Evolutionary conservation across 2,113 vertebrate species (phyloP).

Genomic region (Nannospalax galili): DNA sequence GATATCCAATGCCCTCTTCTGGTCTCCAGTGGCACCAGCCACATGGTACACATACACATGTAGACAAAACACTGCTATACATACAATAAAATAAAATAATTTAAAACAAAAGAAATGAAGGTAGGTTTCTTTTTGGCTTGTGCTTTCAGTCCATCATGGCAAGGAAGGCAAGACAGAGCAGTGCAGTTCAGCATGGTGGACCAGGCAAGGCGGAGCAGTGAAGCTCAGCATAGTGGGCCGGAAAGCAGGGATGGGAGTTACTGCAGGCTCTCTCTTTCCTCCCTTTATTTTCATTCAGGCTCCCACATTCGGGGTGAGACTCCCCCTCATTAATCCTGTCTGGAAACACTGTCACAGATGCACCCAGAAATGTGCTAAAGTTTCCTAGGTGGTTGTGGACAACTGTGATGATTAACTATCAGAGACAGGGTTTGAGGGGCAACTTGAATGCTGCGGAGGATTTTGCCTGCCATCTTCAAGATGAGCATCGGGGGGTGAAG

Average conservation of each 20-base stretch:
- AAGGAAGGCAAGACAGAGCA: too few relatives aligned
- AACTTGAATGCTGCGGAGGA: not conserved
- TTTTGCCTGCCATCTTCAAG: not conserved
- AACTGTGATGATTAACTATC: not conserved
- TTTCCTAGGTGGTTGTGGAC: too few relatives aligned
- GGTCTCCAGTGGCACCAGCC: too few relatives aligned
- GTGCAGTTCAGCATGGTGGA: not conserved
- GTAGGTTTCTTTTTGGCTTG: not conserved
- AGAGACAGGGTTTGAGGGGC: not conserved
- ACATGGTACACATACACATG: too few relatives aligned
- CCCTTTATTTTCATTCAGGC: not conserved
- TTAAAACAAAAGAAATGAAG: too few relatives aligned
- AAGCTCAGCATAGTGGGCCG: too few relatives aligned
- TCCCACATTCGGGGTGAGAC: not conserved
- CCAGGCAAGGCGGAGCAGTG: too few relatives aligned
- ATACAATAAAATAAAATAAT: too few relatives aligned
- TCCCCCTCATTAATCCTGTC: not conserved
- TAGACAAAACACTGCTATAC: too few relatives aligned
- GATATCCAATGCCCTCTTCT: too few relatives aligned
- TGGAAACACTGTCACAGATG: not conserved
- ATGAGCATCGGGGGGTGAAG: too few relatives aligned
- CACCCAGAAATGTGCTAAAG: not conserved
- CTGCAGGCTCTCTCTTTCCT: not conserved
- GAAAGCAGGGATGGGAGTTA: too few relatives aligned
- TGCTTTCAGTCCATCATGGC: not conserved